These are phyloP conservation scores for Pseudococcus viburni DNA, from an alignment of 2,888 invertebrate genomes.

Conservation along the genomic window DNA sequence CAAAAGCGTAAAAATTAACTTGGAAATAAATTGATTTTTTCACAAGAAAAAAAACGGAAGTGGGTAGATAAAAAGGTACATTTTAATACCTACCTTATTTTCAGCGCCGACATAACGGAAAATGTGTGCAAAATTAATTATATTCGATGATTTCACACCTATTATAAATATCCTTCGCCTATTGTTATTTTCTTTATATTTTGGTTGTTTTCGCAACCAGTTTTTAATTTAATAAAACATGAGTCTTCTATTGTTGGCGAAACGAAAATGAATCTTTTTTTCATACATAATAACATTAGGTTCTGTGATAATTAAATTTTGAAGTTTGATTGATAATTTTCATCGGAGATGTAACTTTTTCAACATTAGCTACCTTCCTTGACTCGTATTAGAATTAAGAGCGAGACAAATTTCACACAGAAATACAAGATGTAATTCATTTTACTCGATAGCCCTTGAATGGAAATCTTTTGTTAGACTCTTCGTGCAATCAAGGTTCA, in stretches of 20 bases:
- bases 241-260: not conserved
- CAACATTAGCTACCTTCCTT: not conserved
- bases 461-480: not conserved
- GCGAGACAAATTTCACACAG: not conserved
- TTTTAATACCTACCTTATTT: not conserved
- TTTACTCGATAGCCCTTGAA: not conserved
- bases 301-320: not conserved
- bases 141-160: not conserved
- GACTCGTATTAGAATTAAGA: not conserved
- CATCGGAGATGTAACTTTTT: not conserved
- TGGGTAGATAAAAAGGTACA: not conserved
- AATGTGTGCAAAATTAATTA: slow-evolving; percentile 53
- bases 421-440: not conserved
- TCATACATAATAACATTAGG: not conserved
- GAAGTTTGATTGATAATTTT: not conserved
- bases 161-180: not conserved
- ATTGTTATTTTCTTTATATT: slow-evolving; percentile 40
- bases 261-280: slow-evolving; percentile 12
- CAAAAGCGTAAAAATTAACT: not conserved
- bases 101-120: not conserved
- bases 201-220: slow-evolving; percentile 7
- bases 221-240: slow-evolving; percentile 44
- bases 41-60: not conserved
- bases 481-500: not conserved
- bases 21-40: not conserved